Evolutionary conservation across 2,888 invertebrate species (phyloP).

Genomic region (Thecocarcelia acutangulata): DNA sequence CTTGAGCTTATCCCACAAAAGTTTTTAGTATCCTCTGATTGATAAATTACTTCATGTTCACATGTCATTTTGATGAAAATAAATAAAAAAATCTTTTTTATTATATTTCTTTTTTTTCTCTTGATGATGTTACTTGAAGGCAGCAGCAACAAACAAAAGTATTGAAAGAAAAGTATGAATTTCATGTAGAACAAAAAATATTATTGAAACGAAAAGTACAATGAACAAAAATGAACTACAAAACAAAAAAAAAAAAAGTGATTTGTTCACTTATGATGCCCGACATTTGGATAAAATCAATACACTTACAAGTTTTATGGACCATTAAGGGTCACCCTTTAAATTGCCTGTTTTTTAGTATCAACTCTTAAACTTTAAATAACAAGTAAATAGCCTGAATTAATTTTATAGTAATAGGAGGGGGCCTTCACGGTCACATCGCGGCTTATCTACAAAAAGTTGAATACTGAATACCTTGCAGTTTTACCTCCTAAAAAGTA

Average conservation of each 20-base stretch:
- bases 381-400: too few species aligned
- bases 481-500: too few species aligned
- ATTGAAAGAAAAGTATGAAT: slow-evolving; percentile 19
- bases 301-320: slow-evolving; percentile 29
- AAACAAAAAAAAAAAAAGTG: slow-evolving; percentile 31
- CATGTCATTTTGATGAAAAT: slow-evolving; percentile 61
- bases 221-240: slow-evolving; percentile 20
- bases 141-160: slow-evolving; percentile 6
- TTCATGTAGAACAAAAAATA: slow-evolving; percentile 28
- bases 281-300: slow-evolving; percentile 56
- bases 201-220: slow-evolving; percentile 15
- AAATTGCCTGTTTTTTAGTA: too few species aligned
- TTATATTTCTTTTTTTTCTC: slow-evolving; percentile 2
- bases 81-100: slow-evolving; percentile 33
- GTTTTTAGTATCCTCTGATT: slow-evolving; percentile 62
- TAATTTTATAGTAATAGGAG: too few species aligned
- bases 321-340: too few species aligned
- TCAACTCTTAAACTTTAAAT: too few species aligned
- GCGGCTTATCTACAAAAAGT: too few species aligned
- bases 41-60: slow-evolving; percentile 66
- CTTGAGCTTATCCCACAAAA: slow-evolving; percentile 62
- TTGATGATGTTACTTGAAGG: slow-evolving; percentile 27
- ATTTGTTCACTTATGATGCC: slow-evolving; percentile 49
- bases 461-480: too few species aligned
- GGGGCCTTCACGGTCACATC: too few species aligned